Conservation (phyloP, 2,888 invertebrate genomes). For the Drosophila lacicola region DNA sequence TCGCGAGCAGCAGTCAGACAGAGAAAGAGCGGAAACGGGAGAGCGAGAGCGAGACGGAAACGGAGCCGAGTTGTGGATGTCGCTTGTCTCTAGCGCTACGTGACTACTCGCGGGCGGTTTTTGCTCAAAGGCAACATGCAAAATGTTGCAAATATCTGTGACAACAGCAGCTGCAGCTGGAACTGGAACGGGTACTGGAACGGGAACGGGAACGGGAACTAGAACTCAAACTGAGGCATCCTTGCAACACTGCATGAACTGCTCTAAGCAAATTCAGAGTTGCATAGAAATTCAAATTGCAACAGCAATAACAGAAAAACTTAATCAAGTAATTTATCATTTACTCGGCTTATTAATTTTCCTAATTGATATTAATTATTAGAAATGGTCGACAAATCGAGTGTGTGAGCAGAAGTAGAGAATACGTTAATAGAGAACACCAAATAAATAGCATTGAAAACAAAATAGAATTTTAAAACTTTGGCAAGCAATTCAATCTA, state of each 20-base stretch:
- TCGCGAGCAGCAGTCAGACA: constrained; percentile 4
- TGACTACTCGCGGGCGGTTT: constrained; percentile 66
- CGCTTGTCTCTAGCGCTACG: constrained; percentile 47
- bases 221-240: not conserved
- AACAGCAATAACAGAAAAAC: not conserved
- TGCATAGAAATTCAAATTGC: not conserved
- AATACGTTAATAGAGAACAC: no score
- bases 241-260: not conserved
- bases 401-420: no score
- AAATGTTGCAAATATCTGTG: constrained; percentile 74
- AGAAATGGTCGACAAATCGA: no score
- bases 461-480: no score
- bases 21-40: constrained; percentile 3
- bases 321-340: not conserved
- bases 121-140: constrained; percentile 72
- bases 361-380: no score
- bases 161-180: constrained; percentile 35
- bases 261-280: not conserved
- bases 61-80: constrained; percentile 21
- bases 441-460: no score
- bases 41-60: constrained; percentile 7
- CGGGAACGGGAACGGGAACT: not conserved
- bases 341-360: no score
- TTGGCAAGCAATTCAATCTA: no score
- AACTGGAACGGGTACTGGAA: constrained; percentile 11